phyloP scores from a whole-genome alignment of 2,113 vertebrate genomes.

The Donacobius atricapilla region DNA sequence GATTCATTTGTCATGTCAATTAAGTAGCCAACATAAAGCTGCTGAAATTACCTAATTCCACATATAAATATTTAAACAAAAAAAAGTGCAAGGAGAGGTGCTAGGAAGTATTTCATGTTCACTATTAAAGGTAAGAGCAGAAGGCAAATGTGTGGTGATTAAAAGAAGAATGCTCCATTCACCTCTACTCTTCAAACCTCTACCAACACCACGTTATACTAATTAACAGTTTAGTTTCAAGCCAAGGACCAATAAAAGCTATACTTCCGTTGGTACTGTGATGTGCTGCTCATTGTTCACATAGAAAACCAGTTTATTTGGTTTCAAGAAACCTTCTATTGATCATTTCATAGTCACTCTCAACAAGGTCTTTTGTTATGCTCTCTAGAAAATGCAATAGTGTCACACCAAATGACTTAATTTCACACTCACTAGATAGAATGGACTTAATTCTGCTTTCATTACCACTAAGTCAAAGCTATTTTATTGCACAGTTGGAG shows the following conservation, averaged over 20 bases:
- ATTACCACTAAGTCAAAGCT: constrained; percentile 30
- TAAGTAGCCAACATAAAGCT: neutral
- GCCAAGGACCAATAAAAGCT: neutral
- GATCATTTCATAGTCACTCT: neutral
- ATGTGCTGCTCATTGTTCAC: neutral
- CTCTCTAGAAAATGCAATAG: neutral
- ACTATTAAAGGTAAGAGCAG: neutral
- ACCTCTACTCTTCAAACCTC: neutral
- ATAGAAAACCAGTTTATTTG: neutral
- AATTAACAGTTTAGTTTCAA: neutral
- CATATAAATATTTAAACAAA: neutral
- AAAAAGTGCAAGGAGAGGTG: neutral
- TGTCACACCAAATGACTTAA: neutral
- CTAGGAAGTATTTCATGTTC: neutral
- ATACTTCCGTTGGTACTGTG: neutral
- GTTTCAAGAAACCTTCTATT: neutral
- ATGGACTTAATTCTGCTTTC: neutral
- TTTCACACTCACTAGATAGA: constrained; percentile 19
- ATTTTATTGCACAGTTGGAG: constrained; percentile 11
- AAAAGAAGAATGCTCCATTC: neutral
- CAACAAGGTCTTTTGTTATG: neutral
- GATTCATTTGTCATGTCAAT: neutral
- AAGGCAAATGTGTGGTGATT: neutral
- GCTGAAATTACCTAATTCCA: neutral
- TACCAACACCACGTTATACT: neutral